Conservation (phyloP, 2,888 invertebrate species). For the Operophtera brumata region DNA sequence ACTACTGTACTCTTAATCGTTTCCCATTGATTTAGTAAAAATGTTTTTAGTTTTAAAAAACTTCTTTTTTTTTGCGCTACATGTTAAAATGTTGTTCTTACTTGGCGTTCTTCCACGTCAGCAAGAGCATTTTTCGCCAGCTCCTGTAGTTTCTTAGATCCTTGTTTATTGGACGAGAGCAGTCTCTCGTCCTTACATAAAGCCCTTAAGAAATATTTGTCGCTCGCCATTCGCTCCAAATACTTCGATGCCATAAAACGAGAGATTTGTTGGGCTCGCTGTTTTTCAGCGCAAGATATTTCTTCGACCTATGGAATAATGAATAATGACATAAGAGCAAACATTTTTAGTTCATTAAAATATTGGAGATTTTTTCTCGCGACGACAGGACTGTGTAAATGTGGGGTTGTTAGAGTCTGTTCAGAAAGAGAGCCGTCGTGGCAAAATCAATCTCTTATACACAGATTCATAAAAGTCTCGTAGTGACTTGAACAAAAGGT, state of each 20-base stretch:
- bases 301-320: constrained; percentile 59
- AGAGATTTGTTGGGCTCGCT: constrained; percentile 61
- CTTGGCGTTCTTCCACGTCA: constrained; percentile 69
- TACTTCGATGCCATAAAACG: constrained; percentile 74
- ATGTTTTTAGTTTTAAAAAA: too few species aligned
- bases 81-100: constrained; percentile 30
- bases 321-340: constrained; percentile 24
- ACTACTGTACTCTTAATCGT: too few species aligned
- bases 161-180: constrained; percentile 65
- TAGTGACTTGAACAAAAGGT: too few species aligned
- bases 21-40: too few species aligned
- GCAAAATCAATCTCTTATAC: too few species aligned
- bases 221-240: constrained; percentile 74
- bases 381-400: too few species aligned
- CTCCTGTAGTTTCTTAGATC: constrained; percentile 58
- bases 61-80: neutral
- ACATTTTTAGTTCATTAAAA: too few species aligned
- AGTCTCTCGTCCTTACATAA: constrained; percentile 69
- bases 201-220: constrained; percentile 70
- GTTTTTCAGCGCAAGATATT: constrained; percentile 65
- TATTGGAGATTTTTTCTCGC: too few species aligned
- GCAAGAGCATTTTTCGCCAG: constrained; percentile 62
- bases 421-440: too few species aligned
- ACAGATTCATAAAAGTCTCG: too few species aligned
- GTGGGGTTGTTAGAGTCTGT: too few species aligned